A percentile compares a stretch with the other conserved stretches of the same genome.
Conservation (phyloP, 2,797 vertebrate genomes). For the Anguilla megastoma region DNA sequence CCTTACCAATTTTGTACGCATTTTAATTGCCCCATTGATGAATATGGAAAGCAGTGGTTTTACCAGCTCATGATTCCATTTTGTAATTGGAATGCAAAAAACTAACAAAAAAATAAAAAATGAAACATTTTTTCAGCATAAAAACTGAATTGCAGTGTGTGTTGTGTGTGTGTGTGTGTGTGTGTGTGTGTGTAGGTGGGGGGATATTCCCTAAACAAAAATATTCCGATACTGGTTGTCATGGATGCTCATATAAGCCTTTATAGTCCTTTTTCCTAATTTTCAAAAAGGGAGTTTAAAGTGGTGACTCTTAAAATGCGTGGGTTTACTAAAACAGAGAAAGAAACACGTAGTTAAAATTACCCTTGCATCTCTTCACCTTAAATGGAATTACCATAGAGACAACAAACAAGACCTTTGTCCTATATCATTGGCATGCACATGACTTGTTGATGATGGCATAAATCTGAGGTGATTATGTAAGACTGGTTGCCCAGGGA, state of each 20-base stretch:
- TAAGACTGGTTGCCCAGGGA: background rate
- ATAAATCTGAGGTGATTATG: background rate
- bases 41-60: background rate
- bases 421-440: background rate
- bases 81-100: background rate
- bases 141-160: background rate
- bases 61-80: background rate
- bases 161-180: background rate
- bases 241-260: background rate
- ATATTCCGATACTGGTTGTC: background rate
- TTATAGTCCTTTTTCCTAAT: background rate
- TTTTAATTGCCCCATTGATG: background rate
- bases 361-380: background rate
- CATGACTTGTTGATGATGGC: background rate
- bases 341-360: background rate
- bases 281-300: background rate
- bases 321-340: background rate
- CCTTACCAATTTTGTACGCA: background rate
- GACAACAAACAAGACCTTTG: background rate
- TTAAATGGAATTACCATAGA: background rate
- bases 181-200: background rate
- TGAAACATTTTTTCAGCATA: background rate
- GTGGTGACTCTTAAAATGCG: background rate
- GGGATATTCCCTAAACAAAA: background rate
- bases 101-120: background rate